Evolutionary conservation across 2,797 vertebrate genomes (phyloP), one percentile per base, ranked within the genome.

Genomic region (Sebastes vulpes): DNA sequence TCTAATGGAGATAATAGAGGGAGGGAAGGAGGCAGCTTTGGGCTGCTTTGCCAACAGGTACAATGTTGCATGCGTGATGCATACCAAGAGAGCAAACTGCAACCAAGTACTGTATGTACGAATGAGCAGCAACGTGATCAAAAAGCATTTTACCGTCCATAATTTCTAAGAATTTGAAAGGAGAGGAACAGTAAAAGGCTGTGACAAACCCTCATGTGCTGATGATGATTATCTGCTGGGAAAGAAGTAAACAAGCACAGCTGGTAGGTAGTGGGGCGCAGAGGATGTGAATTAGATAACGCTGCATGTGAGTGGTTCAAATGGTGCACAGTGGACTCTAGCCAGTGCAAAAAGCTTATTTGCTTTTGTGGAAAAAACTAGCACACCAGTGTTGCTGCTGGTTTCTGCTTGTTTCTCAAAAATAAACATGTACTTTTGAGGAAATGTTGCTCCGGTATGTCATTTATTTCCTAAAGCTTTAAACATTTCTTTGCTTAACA

Each of bases 1-100:
- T 76, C 75, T 48, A 68, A 79, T 79, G 74, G 71, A 80, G 72
- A 80, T 71, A 84, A 80, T 46, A 31, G n/a, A 5, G 14, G 12
- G 21, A 16, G 46, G 20, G 66, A 73, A 20, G 26, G 60, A 73
- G 32, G 5, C 20, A 35, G 72, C 14, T 79, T 67, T 65, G 65
- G 66, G 72, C 31, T 10, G 6, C 21, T 53, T 58, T 52, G 35
- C 65, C 70, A 88, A 85, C 82, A 88, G 83, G 79, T 89, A 76
- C 48, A 56, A 23, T 26, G 52, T 28, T 54, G 31, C 11, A 25
- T 60, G 64, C 18, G 4, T 28, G 25, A 68, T 50, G 68, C 58
- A 70, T 58, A 67, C 21, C 71, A 12, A n/a, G 52, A 23, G 21
- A 63, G 25, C 11, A 57, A 53, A 70, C 28, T 60, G 50, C 42